Percentiles rank a stretch among this genome's conserved stretches.
Conservation (phyloP, 2,797 vertebrate species). For the Gymnopithys bicolor region DNA sequence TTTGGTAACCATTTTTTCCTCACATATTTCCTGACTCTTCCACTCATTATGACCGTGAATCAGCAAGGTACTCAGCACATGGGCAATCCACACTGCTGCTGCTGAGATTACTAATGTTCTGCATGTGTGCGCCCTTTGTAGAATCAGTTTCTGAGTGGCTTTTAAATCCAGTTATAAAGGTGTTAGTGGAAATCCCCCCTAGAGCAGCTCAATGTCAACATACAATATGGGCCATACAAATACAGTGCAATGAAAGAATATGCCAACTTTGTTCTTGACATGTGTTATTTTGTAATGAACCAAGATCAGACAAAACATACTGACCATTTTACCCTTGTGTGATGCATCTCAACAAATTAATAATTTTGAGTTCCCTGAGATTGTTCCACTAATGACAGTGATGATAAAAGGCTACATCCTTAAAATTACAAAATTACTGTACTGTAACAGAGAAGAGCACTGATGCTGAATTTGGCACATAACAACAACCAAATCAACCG, state of each 20-base stretch:
- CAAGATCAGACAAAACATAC: neutral
- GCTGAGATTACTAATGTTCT: neutral
- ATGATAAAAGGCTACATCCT: neutral
- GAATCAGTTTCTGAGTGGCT: neutral
- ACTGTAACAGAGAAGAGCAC: neutral
- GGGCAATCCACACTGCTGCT: neutral
- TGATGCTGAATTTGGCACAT: neutral
- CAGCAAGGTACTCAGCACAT: neutral
- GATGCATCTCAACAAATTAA: neutral
- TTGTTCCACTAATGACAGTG: neutral
- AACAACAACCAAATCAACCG: neutral
- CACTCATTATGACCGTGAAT: neutral
- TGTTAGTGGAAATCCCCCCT: neutral
- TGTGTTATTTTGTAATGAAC: neutral
- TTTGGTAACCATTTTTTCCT: slow-evolving; percentile 1
- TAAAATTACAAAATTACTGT: neutral
- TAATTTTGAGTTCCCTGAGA: neutral
- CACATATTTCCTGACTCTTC: neutral
- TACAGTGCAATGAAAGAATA: neutral
- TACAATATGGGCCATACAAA: neutral
- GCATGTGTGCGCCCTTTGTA: neutral
- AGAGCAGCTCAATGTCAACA: neutral
- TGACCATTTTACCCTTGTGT: neutral
- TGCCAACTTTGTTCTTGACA: accelerated
- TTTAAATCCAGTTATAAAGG: neutral